A percentile compares a stretch with the other conserved stretches of the same genome.
Evolutionary conservation across 2,888 invertebrate species (phyloP).

Genomic region (Caenorhabditis uteleia): DNA sequence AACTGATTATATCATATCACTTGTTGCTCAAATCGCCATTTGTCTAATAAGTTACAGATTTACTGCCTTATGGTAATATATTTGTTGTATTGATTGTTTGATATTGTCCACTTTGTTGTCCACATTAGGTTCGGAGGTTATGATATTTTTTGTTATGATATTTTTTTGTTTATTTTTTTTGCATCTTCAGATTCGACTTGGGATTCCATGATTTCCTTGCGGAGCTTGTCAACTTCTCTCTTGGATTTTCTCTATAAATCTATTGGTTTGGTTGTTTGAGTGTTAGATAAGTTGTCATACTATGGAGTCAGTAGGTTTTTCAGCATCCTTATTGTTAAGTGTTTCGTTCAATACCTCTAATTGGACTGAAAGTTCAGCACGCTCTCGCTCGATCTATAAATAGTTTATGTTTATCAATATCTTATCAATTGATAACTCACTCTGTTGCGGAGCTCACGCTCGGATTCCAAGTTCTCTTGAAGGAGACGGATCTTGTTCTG

Average conservation of each 20-base stretch:
- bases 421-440: conserved; percentile 77
- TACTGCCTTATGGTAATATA: no score
- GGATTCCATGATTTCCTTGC: conserved; percentile 97
- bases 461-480: conserved; percentile 98
- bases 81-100: no score
- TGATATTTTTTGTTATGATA: no score
- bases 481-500: conserved; percentile 99
- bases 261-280: conserved; percentile 76
- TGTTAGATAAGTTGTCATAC: conserved; percentile 73
- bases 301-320: conserved; percentile 97
- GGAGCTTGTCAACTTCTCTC: conserved; percentile 91
- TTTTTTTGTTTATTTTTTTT: no score
- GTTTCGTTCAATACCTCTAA: conserved; percentile 96
- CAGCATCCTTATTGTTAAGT: conserved; percentile 98
- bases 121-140: no score
- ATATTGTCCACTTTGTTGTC: no score
- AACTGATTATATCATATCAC: no score
- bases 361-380: conserved; percentile 97
- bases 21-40: no score
- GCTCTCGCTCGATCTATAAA: conserved; percentile 94
- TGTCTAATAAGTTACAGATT: no score
- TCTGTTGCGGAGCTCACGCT: conserved; percentile 98
- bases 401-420: conserved; percentile 38
- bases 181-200: conserved; percentile 88
- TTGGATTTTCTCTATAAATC: conserved; percentile 99